Percentiles rank a stretch among this genome's conserved stretches.
These are phyloP conservation scores for Hypselothyrea guttata DNA, from an alignment of 2,888 invertebrate genomes.

Conservation along the genomic window DNA sequence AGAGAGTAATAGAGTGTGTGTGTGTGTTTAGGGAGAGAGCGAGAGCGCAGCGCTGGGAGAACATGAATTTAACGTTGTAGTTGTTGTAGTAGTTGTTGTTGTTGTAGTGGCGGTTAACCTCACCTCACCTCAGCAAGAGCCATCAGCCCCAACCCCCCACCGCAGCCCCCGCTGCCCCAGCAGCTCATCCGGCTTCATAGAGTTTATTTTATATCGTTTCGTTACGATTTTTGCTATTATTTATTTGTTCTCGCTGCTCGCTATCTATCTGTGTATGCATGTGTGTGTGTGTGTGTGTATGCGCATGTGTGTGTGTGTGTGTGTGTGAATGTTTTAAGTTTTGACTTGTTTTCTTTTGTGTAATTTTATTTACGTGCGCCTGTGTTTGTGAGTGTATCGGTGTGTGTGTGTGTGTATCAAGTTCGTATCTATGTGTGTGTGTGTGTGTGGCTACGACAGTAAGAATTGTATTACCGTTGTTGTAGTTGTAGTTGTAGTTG, in stretches of 20 bases:
- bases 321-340: slow-evolving; percentile 62
- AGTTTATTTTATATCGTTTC: slow-evolving; percentile 76
- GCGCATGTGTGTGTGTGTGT: slow-evolving; percentile 38
- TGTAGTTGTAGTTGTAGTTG: slow-evolving; percentile 51
- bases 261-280: slow-evolving; percentile 9
- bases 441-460: slow-evolving; percentile 61
- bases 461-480: slow-evolving; percentile 71
- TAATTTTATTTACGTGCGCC: slow-evolving; percentile 68
- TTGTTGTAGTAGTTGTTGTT: too few relatives aligned
- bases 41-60: slow-evolving; percentile 35
- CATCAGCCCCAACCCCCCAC: neutral
- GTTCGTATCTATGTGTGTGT: slow-evolving; percentile 62
- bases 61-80: slow-evolving; percentile 67
- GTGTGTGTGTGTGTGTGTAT: slow-evolving; percentile 31
- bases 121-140: slow-evolving; percentile 51
- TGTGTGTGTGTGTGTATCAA: slow-evolving; percentile 66
- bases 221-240: slow-evolving; percentile 77
- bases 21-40: slow-evolving; percentile 10
- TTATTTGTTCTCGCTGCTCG: slow-evolving; percentile 65
- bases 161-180: slow-evolving; percentile 21
- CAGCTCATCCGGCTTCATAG: slow-evolving; percentile 65
- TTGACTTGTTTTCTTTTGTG: slow-evolving; percentile 76
- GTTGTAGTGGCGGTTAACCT: slow-evolving; percentile 58
- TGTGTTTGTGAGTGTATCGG: slow-evolving; percentile 15
- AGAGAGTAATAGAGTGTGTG: slow-evolving; percentile 13